Conservation (phyloP, 2,888 invertebrate species). For the Gymnosoma rotundatum region DNA sequence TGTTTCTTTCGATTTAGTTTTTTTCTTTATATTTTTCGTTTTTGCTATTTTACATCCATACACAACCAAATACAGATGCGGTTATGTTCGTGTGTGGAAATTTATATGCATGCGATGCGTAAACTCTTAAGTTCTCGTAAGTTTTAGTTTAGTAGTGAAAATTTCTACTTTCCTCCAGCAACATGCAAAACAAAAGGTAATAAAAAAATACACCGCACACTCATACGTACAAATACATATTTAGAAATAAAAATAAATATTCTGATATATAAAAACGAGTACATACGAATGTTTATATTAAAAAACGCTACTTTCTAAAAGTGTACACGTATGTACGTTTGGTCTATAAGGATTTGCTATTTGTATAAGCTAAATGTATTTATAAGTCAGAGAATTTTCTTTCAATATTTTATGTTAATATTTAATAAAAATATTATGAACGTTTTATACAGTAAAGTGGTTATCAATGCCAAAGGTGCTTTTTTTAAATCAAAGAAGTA, state of each 20-base stretch:
- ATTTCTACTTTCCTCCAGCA: constrained; percentile 66
- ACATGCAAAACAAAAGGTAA: constrained; percentile 28
- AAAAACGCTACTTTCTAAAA: constrained; percentile 17
- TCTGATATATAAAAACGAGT: not conserved
- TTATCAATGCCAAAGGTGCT: constrained; percentile 39
- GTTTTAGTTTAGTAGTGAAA: constrained; percentile 71
- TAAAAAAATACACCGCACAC: not conserved
- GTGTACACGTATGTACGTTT: not conserved
- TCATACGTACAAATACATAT: not conserved
- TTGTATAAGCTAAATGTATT: constrained; percentile 42
- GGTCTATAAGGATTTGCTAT: constrained; percentile 42
- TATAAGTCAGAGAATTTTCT: constrained; percentile 19
- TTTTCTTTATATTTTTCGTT: constrained; percentile 9
- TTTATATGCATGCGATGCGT: constrained; percentile 64
- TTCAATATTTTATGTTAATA: constrained; percentile 49
- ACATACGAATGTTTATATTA: constrained; percentile 4
- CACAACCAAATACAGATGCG: constrained; percentile 35
- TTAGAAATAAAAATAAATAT: not conserved
- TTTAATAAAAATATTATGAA: constrained; percentile 58
- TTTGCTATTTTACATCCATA: not conserved
- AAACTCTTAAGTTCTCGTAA: constrained; percentile 68
- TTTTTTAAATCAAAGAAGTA: constrained; percentile 11
- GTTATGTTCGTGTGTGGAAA: not conserved
- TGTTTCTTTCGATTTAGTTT: constrained; percentile 32
- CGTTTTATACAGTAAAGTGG: constrained; percentile 34